phyloP scores from a whole-genome alignment of 1,140 invertebrate species.

The Cyrtorhinus lividipennis region DNA sequence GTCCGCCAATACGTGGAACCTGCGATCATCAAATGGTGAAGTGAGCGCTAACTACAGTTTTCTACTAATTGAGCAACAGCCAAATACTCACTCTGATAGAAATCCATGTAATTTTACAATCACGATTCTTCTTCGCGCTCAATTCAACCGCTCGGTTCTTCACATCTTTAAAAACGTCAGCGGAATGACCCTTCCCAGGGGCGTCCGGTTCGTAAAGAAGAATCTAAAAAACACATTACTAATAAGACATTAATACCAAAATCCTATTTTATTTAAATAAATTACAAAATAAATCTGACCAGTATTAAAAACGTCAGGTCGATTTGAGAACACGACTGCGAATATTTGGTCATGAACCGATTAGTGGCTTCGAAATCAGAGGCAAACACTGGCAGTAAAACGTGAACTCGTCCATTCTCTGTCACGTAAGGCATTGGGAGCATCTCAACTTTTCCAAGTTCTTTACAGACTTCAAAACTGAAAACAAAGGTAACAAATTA shows the following conservation, averaged over 20 bases:
- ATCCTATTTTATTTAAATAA: too few species aligned
- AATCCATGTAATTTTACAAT: conserved; percentile 53
- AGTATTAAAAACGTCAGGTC: conserved; percentile 63
- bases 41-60: too few species aligned
- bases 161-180: conserved; percentile 46
- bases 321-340: conserved; percentile 52
- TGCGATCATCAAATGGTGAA: too few species aligned
- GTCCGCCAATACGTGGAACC: conserved; percentile 29
- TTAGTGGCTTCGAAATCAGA: conserved; percentile 36
- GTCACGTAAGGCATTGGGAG: conserved; percentile 81
- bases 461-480: conserved; percentile 54
- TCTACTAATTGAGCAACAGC: too few species aligned
- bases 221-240: conserved; percentile 32
- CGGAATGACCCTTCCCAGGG: conserved; percentile 42
- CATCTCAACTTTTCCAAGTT: conserved; percentile 68
- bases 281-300: conserved; percentile 30
- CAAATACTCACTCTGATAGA: conserved; percentile 42
- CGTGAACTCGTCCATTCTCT: conserved; percentile 63
- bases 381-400: conserved; percentile 50
- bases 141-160: conserved; percentile 45
- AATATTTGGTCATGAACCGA: conserved; percentile 54
- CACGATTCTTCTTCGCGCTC: conserved; percentile 51
- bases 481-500: conserved; percentile 25
- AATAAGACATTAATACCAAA: neutral
- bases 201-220: conserved; percentile 41